These are phyloP conservation scores for Boloria selene DNA, from an alignment of 2,888 invertebrate species.

Conservation along the genomic window DNA sequence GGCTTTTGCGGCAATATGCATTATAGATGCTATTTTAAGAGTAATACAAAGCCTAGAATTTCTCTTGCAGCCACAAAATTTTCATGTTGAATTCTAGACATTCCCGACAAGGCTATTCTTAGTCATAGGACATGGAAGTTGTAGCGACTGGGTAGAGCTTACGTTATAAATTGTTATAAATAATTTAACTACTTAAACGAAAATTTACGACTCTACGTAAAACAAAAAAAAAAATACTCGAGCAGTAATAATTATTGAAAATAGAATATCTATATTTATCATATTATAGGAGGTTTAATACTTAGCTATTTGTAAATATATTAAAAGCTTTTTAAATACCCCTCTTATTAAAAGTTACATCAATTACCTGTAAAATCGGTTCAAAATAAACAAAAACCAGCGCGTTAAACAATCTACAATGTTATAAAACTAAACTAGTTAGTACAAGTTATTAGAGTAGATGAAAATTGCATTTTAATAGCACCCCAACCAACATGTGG, in stretches of 20 bases:
- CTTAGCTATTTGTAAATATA: too few species aligned
- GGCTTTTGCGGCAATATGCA: slow-evolving; percentile 35
- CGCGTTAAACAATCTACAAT: slow-evolving; percentile 20
- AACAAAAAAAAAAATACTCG: too few species aligned
- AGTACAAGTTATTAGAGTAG: slow-evolving; percentile 49
- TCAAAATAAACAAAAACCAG: slow-evolving; percentile 10
- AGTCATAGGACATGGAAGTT: slow-evolving; percentile 20
- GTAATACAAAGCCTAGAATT: slow-evolving; percentile 37
- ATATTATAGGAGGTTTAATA: too few species aligned
- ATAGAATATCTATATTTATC: too few species aligned
- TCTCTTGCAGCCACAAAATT: slow-evolving; percentile 37
- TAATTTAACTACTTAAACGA: too few species aligned
- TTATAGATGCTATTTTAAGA: slow-evolving; percentile 36
- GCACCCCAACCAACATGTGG: slow-evolving; percentile 52
- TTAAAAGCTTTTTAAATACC: too few species aligned
- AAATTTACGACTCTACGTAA: too few species aligned
- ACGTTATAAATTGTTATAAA: neutral
- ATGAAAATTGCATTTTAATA: slow-evolving; percentile 69
- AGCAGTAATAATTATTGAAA: too few species aligned
- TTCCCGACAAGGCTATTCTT: slow-evolving; percentile 19
- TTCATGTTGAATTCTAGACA: slow-evolving; percentile 30
- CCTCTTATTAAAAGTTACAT: too few species aligned
- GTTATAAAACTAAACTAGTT: slow-evolving; percentile 39
- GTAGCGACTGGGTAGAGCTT: neutral
- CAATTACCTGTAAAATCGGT: neutral